Evolutionary conservation across 92 coral and sea anemone genomes (phyloP).

Genomic region (Porites lobata): DNA sequence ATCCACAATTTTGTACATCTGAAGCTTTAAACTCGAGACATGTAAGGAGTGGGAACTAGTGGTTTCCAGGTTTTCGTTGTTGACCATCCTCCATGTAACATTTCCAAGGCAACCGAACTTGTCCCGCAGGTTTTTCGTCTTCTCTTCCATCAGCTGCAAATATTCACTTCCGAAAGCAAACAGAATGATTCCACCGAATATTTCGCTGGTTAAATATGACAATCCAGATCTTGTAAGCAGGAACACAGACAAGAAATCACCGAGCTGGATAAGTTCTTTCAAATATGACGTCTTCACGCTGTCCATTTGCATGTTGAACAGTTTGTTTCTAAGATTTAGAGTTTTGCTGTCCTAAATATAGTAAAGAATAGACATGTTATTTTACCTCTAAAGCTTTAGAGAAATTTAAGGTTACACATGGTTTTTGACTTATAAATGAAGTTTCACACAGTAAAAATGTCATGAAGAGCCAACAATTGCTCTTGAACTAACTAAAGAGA

Average conservation of each 20-base stretch:
- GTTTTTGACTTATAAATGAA: too few relatives aligned
- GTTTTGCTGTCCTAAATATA: not conserved
- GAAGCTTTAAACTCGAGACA: too few relatives aligned
- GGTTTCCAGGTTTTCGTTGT: conserved; percentile 14
- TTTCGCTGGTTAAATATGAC: conserved; percentile 97
- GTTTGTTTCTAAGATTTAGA: not conserved
- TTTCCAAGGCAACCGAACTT: conserved; percentile 46
- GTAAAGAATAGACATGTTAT: too few relatives aligned
- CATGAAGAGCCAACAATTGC: too few relatives aligned
- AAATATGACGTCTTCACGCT: not conserved
- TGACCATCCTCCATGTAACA: not conserved
- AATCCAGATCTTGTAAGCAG: conserved; percentile 98
- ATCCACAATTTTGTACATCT: too few relatives aligned
- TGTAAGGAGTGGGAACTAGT: not conserved
- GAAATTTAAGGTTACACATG: too few relatives aligned
- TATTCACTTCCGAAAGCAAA: not conserved
- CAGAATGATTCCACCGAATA: conserved; percentile 96
- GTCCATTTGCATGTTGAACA: not conserved
- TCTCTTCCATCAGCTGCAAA: not conserved
- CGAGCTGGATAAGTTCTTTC: conserved; percentile 82
- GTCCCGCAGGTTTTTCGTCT: not conserved
- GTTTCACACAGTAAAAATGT: too few relatives aligned
- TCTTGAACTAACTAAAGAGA: too few relatives aligned
- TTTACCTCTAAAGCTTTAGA: too few relatives aligned
- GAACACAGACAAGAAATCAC: conserved; percentile 98